These are phyloP conservation scores for Guaruba guarouba DNA, from an alignment of 2,113 vertebrate species.

Conservation along the genomic window DNA sequence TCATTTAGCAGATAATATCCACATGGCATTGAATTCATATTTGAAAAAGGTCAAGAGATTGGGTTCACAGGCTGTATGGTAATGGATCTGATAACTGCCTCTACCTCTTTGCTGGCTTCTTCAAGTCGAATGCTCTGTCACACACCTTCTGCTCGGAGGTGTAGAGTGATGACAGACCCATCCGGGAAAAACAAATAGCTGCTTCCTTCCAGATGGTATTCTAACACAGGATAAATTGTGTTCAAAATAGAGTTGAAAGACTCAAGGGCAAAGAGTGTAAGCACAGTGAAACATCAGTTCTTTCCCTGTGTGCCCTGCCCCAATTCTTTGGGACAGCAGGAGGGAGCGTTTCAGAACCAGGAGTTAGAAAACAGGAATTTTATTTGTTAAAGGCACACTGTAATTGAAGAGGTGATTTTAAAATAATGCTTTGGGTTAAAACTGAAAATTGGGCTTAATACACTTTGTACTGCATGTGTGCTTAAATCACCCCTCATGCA, in stretches of 20 bases:
- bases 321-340: background rate
- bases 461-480: background rate
- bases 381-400: background rate
- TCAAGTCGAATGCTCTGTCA: background rate
- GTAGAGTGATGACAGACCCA: background rate
- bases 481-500: background rate
- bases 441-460: background rate
- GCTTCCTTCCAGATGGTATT: background rate
- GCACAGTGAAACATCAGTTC: background rate
- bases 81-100: background rate
- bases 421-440: background rate
- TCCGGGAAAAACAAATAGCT: background rate
- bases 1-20: background rate
- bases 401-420: background rate
- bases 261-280: background rate
- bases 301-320: accelerated
- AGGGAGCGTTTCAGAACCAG: background rate
- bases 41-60: background rate
- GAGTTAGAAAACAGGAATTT: background rate
- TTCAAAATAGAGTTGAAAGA: background rate
- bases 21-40: background rate
- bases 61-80: background rate
- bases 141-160: background rate
- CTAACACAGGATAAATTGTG: background rate
- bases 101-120: background rate